Percentiles rank a stretch among this genome's conserved stretches.
Conservation (phyloP, 1,140 invertebrate species). For the Hypsibius dujardini region DNA sequence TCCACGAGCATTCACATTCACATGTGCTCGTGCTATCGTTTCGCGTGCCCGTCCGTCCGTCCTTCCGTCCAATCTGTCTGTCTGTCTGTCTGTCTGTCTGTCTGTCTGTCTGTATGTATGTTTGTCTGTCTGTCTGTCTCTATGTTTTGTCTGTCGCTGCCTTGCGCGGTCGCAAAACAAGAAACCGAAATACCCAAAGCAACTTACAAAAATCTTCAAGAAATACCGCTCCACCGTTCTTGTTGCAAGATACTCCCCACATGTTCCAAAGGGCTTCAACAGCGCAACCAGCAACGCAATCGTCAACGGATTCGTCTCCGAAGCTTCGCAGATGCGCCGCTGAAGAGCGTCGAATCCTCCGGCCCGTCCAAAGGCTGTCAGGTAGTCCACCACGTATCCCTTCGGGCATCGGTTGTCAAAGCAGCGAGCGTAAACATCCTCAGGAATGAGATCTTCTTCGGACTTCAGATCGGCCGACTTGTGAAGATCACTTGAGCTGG, state of each 20-base stretch:
- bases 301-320: background rate
- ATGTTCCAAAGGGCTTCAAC: background rate
- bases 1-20: too few relatives aligned
- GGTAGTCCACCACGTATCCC: background rate
- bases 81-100: too few relatives aligned
- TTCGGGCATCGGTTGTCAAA: background rate
- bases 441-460: constrained; percentile 13
- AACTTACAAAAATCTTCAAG: constrained; percentile 28
- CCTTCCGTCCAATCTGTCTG: too few relatives aligned
- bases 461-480: constrained; percentile 25
- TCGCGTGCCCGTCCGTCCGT: too few relatives aligned
- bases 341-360: background rate
- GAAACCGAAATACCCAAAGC: constrained; percentile 1
- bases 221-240: constrained; percentile 44
- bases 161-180: too few relatives aligned
- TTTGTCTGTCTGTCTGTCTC: too few relatives aligned
- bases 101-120: too few relatives aligned
- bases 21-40: background rate
- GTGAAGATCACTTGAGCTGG: constrained; percentile 13
- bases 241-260: background rate
- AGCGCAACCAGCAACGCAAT: background rate
- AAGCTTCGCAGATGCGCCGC: background rate
- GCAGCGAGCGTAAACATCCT: background rate
- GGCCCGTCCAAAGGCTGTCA: background rate
- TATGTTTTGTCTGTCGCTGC: too few relatives aligned